Evolutionary conservation across 2,888 invertebrate species (phyloP).

Genomic region (Pandemis heparana): DNA sequence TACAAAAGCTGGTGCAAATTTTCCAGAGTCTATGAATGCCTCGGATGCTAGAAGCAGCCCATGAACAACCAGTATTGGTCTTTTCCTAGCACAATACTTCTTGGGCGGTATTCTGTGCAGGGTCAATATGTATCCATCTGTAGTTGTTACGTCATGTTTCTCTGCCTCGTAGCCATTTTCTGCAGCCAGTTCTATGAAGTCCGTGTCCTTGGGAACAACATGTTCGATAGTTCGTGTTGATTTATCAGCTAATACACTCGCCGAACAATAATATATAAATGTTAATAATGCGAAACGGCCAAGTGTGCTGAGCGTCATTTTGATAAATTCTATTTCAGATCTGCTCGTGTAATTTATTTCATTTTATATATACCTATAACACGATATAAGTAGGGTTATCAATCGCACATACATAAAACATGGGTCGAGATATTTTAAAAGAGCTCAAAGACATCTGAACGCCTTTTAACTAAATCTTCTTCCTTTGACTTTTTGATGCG

Average conservation of each 20-base stretch:
- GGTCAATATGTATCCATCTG: constrained; percentile 37
- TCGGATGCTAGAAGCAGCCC: constrained; percentile 22
- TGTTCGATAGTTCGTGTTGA: background rate
- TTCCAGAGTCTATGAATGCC: constrained; percentile 17
- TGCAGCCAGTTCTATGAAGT: constrained; percentile 45
- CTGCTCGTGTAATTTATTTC: too few relatives aligned
- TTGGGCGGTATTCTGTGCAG: constrained; percentile 19
- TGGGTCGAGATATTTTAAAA: too few relatives aligned
- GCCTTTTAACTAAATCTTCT: too few relatives aligned
- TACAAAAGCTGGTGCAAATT: constrained; percentile 53
- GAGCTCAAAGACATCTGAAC: too few relatives aligned
- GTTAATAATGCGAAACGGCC: background rate
- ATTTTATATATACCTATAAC: too few relatives aligned
- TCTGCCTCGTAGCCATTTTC: constrained; percentile 33
- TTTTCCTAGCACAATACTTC: background rate
- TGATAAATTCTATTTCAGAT: too few relatives aligned
- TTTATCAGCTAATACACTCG: background rate
- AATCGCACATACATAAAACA: too few relatives aligned
- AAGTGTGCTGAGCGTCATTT: background rate
- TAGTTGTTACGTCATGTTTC: constrained; percentile 29
- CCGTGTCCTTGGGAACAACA: constrained; percentile 23
- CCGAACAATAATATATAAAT: background rate
- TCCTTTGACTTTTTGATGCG: too few relatives aligned
- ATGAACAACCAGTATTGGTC: constrained; percentile 21
- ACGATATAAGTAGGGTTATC: too few relatives aligned